Evolutionary conservation across 2,113 vertebrate genomes (phyloP).

Genomic region (Cynocephalus volans): DNA sequence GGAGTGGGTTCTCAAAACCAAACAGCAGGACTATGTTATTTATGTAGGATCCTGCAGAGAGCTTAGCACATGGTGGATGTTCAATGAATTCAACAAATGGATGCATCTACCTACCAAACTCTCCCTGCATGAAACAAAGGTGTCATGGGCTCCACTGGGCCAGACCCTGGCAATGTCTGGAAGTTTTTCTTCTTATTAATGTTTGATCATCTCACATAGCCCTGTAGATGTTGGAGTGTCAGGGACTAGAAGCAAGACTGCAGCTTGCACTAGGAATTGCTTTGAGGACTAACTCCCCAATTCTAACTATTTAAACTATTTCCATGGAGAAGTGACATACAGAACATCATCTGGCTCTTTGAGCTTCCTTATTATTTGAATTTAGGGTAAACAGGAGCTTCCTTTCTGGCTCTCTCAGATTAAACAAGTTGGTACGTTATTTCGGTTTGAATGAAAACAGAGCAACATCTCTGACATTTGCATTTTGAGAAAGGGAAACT

Average conservation of each 20-base stretch:
- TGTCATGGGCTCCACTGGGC: neutral
- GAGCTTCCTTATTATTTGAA: constrained; percentile 58
- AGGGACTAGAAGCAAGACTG: neutral
- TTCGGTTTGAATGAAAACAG: constrained; percentile 57
- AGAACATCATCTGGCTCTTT: neutral
- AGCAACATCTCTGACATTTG: neutral
- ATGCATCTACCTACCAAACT: neutral
- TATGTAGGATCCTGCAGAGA: neutral
- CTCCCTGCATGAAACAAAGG: neutral
- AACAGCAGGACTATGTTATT: neutral
- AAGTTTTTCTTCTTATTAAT: neutral
- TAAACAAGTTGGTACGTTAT: constrained; percentile 30
- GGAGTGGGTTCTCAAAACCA: neutral
- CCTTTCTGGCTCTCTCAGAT: constrained; percentile 59
- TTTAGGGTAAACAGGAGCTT: constrained; percentile 52
- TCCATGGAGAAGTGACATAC: neutral
- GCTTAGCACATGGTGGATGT: neutral
- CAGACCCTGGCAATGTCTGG: neutral
- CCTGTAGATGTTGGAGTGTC: neutral
- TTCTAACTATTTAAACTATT: neutral
- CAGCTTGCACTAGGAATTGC: neutral
- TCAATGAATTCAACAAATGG: neutral
- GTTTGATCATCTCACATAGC: neutral
- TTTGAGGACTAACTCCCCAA: neutral
- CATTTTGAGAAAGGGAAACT: neutral